A percentile compares a stretch with the other conserved stretches of the same genome.
Evolutionary conservation across 2,888 invertebrate species (phyloP).

Genomic region (Parnassius mnemosyne): DNA sequence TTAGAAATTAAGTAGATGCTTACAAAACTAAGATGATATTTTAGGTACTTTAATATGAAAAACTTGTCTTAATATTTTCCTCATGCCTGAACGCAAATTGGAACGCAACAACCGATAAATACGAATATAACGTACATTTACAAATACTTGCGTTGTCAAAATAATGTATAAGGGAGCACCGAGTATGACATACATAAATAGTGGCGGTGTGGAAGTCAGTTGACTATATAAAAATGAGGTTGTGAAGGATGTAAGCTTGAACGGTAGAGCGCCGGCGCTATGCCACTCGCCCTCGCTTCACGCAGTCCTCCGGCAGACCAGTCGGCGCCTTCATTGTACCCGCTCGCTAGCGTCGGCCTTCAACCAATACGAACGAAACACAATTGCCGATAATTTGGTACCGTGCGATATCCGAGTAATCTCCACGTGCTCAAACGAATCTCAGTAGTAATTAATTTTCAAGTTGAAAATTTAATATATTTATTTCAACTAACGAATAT

Average conservation of each 20-base stretch:
- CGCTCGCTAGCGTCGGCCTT: constrained; percentile 41
- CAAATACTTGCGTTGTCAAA: constrained; percentile 70
- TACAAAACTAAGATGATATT: no score
- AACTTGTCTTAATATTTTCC: not conserved
- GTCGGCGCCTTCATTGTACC: constrained; percentile 66
- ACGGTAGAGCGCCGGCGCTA: constrained; percentile 74
- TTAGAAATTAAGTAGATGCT: no score
- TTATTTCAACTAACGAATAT: no score
- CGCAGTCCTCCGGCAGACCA: constrained; percentile 62
- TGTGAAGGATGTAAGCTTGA: constrained; percentile 62
- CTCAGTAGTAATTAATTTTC: no score
- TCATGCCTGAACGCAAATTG: not conserved
- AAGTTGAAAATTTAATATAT: no score
- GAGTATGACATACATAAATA: constrained; percentile 78
- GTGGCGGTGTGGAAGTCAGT: constrained; percentile 77
- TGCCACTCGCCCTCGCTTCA: constrained; percentile 56
- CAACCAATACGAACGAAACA: constrained; percentile 28
- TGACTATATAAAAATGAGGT: constrained; percentile 78
- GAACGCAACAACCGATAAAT: constrained; percentile 48
- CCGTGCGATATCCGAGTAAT: constrained; percentile 20
- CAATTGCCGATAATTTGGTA: constrained; percentile 27
- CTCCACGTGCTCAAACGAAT: constrained; percentile 24
- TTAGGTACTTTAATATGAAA: no score
- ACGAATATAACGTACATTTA: constrained; percentile 63
- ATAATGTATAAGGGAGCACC: constrained; percentile 73